Evolutionary conservation across 1,140 invertebrate genomes (phyloP).

Genomic region (Whitmania pigra): DNA sequence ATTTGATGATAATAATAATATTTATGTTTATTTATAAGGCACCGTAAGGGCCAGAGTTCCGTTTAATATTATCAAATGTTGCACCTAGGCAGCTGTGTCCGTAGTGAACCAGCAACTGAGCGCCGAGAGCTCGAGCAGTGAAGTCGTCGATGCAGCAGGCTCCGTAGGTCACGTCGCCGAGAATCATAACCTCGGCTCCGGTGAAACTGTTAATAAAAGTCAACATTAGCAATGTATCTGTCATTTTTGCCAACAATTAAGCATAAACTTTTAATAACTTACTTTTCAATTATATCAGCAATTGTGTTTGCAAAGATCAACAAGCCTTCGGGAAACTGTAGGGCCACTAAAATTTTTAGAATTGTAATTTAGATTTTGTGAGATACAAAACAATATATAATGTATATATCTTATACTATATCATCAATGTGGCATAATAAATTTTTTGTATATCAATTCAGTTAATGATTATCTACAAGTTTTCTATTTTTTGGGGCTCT

Average conservation of each 20-base stretch:
- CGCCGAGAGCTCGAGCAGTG: conserved; percentile 74
- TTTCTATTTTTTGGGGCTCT: background rate
- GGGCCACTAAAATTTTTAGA: conserved; percentile 55
- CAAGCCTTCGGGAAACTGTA: conserved; percentile 91
- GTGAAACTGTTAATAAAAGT: conserved; percentile 54
- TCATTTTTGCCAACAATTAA: background rate
- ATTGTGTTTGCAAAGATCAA: conserved; percentile 83
- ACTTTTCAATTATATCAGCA: conserved; percentile 72
- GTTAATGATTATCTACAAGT: background rate
- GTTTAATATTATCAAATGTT: background rate
- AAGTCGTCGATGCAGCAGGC: conserved; percentile 99
- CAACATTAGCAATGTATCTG: background rate
- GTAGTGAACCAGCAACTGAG: conserved; percentile 90
- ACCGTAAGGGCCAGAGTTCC: too few relatives aligned
- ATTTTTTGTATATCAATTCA: background rate
- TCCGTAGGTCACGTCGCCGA: conserved; percentile 97
- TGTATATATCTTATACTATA: background rate
- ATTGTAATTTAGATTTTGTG: background rate
- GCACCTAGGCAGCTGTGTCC: conserved; percentile 83
- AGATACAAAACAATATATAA: too few relatives aligned
- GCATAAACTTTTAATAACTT: background rate
- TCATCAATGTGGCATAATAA: background rate
- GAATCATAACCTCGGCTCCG: conserved; percentile 80
- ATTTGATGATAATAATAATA: conserved; percentile 2
- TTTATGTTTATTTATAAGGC: background rate